Evolutionary conservation across 1,140 invertebrate genomes (phyloP), one percentile per base, ranked within the genome.

Genomic region (Bombus confusus): DNA sequence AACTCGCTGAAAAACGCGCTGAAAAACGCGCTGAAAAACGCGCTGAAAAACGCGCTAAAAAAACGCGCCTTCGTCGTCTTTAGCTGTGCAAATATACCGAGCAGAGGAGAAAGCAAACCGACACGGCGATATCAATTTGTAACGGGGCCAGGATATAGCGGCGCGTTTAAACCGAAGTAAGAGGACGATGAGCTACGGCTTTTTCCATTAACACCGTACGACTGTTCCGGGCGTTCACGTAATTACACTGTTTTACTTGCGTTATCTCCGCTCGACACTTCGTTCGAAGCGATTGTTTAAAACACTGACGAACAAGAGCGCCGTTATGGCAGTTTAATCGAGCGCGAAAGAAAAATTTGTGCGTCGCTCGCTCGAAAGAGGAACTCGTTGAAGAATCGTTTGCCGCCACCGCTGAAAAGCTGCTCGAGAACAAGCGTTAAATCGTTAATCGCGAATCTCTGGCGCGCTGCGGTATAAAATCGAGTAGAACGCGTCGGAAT

Each of bases 321-420:
- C 1, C 64, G 39, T 69, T 69, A 69, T 52, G 31, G 34, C 78
- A 1, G 8, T 18, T 59, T 31, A 31, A 72, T 81, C n/a, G 47
- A 62, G 47, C 47, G 10, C 2, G 68, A 71, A 34, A 52, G 28
- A 31, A 34, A 81, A 81, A 81, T 68, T 69, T 79, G 62, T 34
- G 47, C 41, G 12, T 37, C 3, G 41, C 10, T n/a, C 41, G 68
- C 10, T 34, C 25, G 22, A 25, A 64, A 77, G 15, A 22, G 18
- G 18, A 52, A 52, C 18, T 52, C 47, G 47, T 6, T 6, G 59
- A 41, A 25, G 25, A 41, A 78, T 78, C n/a, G 57, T 52, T 75
- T 75, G 10, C 15, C 31, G 31, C 31, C 47, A 31, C 47, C 2
- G 25, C 6, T 28, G 31, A 57, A 37, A 75, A 34, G 47, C 9